Conservation (phyloP, 2,888 invertebrate species). For the Scotopteryx bipunctaria region DNA sequence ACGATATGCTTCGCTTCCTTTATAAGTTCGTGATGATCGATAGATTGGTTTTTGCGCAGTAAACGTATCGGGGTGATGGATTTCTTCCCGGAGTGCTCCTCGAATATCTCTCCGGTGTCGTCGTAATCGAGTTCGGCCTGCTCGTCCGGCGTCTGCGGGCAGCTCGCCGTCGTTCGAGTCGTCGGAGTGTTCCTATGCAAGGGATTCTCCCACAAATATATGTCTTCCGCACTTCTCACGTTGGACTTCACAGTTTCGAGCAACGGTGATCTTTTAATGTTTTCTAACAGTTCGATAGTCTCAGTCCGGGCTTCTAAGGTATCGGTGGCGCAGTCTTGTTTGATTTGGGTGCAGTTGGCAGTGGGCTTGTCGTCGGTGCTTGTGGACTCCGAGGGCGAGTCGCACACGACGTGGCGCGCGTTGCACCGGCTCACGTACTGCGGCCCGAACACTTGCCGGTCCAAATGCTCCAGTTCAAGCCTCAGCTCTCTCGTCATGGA, state of each 20-base stretch:
- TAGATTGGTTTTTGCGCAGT: constrained; percentile 72
- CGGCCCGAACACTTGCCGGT: constrained; percentile 91
- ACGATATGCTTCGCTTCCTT: constrained; percentile 54
- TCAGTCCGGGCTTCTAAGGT: constrained; percentile 51
- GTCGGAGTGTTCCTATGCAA: constrained; percentile 83
- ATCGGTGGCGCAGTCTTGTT: constrained; percentile 49
- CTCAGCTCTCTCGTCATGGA: constrained; percentile 93
- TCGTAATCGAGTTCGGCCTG: constrained; percentile 88
- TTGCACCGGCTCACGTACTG: constrained; percentile 69
- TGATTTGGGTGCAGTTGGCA: constrained; percentile 51
- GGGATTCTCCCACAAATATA: constrained; percentile 92
- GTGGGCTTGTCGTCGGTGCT: constrained; percentile 70
- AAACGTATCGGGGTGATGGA: constrained; percentile 87
- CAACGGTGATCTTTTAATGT: constrained; percentile 63
- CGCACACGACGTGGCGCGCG: constrained; percentile 59
- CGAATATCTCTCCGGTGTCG: constrained; percentile 83
- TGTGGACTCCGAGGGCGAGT: constrained; percentile 73
- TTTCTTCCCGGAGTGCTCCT: constrained; percentile 86
- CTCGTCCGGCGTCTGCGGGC: constrained; percentile 87
- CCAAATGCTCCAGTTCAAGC: constrained; percentile 91
- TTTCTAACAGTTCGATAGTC: constrained; percentile 50
- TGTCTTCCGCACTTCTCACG: constrained; percentile 85
- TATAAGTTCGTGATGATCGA: constrained; percentile 59
- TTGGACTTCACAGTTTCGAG: constrained; percentile 67
- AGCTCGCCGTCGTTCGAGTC: constrained; percentile 71